phyloP scores from a whole-genome alignment of 2,113 vertebrate genomes.

The Upupa epops region DNA sequence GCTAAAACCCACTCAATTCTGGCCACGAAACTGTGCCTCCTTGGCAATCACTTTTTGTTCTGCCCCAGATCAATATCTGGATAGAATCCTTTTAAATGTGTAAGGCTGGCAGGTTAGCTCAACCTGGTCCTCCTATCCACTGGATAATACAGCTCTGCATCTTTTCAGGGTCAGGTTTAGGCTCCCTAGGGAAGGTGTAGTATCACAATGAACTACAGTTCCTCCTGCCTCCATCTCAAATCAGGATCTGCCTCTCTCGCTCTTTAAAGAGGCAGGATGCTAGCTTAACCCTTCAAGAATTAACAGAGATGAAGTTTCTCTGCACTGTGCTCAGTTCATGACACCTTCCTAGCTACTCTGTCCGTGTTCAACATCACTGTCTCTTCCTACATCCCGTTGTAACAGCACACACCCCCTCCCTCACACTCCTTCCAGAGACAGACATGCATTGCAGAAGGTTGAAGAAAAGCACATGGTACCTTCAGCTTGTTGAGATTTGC shows the following conservation, averaged over 20 bases:
- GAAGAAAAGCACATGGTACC: neutral
- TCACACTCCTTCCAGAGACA: neutral
- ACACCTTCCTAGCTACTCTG: neutral
- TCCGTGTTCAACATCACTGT: neutral
- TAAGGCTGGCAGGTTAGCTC: neutral
- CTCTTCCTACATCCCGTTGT: neutral
- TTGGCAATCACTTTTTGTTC: neutral
- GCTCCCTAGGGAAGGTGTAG: neutral
- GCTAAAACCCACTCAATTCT: neutral
- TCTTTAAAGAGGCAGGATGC: neutral
- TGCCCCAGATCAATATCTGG: neutral
- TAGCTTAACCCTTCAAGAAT: neutral
- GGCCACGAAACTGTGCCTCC: neutral
- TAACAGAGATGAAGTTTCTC: accelerated
- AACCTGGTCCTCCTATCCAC: neutral
- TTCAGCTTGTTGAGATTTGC: neutral
- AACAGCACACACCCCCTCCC: neutral
- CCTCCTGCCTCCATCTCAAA: neutral
- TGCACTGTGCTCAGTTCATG: neutral
- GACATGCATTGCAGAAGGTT: neutral
- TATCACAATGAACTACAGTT: neutral
- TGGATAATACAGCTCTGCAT: neutral
- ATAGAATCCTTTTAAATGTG: neutral
- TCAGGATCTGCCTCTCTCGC: neutral
- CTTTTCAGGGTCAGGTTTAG: neutral